Base-by-base conservation (phyloP, 2,888 invertebrate genomes). In the Diaprepes abbreviatus region DNA sequence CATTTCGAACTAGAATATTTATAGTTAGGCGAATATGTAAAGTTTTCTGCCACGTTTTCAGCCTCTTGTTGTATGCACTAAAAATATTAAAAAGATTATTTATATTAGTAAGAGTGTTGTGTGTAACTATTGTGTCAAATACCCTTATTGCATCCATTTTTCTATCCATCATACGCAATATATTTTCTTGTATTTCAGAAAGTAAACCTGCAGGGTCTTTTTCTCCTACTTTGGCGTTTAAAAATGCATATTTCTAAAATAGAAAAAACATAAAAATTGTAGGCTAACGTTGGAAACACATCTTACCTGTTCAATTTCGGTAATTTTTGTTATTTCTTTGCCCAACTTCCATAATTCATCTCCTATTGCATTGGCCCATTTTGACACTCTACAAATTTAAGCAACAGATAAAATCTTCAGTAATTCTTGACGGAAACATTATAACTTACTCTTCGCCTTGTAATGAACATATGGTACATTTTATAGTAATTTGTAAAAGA, bases 141-240 rank as follows among this genome's bases (percentile, higher is more conserved):
- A 92, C 92, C 86, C 88, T 88, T 65, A 96, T 93, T n/a, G 96
- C 95, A 78, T 94, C 93, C 87, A 94, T 93, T 89, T 96, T 95
- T 77, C 93, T 89, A 45, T 92, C 90, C 76, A 96, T 88, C 93
- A 96, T 95, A 60, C 90, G 89, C 72, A 93, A 92, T 66, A 97
- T 92, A 78, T 93, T 94, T 60, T 89, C 88, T 60, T 93, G 89
- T 70, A 96, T 93, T 67, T 93, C 92, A 71, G 89, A 88, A 75
- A 96, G 89, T 79, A 96, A 88, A 77, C 89, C 89, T 66, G 89
- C 87, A 40, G 95, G 93, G 84, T 96, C 92, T 82, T 94, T 93
- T 72, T 89, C 87, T 81, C 90, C 91, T 1, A 96, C 93, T 77
- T 90, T 89, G 0, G 93, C 93, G 82, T 93, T 93, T 84, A 90